Evolutionary conservation across 2,113 vertebrate species (phyloP).

Genomic region (Sturnus vulgaris): DNA sequence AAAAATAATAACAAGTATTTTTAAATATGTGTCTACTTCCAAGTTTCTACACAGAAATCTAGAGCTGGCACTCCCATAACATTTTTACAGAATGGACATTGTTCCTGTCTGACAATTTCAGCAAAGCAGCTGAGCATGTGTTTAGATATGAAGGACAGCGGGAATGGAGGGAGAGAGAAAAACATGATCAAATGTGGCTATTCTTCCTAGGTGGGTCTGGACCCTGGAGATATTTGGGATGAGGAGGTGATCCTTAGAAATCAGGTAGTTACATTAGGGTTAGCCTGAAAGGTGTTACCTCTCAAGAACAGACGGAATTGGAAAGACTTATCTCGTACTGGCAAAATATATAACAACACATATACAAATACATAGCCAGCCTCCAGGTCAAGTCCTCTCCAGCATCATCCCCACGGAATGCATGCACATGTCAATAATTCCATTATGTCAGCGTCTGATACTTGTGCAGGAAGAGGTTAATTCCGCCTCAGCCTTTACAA

Average conservation of each 20-base stretch:
- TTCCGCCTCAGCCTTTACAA: background rate
- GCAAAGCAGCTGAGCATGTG: background rate
- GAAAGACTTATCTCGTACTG: background rate
- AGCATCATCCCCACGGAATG: accelerated
- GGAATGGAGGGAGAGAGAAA: background rate
- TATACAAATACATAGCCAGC: background rate
- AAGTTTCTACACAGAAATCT: background rate
- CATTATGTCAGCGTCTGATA: background rate
- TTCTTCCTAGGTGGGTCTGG: background rate
- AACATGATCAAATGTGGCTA: background rate
- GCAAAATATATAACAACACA: background rate
- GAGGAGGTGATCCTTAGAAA: background rate
- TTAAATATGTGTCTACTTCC: background rate
- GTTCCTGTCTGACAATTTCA: background rate
- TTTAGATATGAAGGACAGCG: background rate
- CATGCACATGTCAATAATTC: background rate
- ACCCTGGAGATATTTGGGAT: background rate
- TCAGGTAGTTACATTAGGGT: background rate
- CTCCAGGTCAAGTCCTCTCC: background rate
- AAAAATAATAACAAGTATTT: background rate
- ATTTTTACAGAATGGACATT: background rate
- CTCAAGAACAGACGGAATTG: background rate
- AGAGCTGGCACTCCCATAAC: background rate
- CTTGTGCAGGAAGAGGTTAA: conserved; percentile 21
- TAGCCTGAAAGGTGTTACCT: background rate